Evolutionary conservation across 2,797 vertebrate genomes (phyloP).

Genomic region (Semotilus atromaculatus): DNA sequence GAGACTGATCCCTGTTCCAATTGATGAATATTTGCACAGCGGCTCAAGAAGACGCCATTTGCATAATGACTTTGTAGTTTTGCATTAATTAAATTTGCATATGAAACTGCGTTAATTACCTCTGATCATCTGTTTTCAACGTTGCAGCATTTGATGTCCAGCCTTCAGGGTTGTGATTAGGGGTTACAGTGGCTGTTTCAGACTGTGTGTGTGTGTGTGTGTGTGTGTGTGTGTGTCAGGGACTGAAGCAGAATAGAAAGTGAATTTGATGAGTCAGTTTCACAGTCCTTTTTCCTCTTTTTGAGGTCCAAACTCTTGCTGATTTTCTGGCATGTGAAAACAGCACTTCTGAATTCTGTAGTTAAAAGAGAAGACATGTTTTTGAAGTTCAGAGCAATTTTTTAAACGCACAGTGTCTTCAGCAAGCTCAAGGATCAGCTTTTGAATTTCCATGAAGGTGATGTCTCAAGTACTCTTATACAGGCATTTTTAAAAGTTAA

Average conservation of each 20-base stretch:
- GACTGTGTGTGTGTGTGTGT: conserved; percentile 44
- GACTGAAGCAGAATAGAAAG: conserved; percentile 57
- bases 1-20: conserved; percentile 93
- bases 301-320: neutral
- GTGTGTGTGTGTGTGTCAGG: conserved; percentile 41
- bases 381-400: conserved; percentile 2
- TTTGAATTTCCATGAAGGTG: neutral
- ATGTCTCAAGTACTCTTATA: neutral
- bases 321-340: conserved; percentile 7
- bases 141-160: conserved; percentile 99
- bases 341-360: neutral
- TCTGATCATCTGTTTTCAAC: conserved; percentile 94
- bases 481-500: neutral
- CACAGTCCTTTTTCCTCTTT: conserved; percentile 19
- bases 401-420: neutral
- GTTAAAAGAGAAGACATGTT: conserved; percentile 26
- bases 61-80: conserved; percentile 99
- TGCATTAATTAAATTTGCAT: conserved; percentile 99
- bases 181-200: conserved; percentile 69
- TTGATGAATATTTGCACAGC: conserved; percentile 99
- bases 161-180: conserved; percentile 86
- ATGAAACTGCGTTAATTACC: conserved; percentile 99
- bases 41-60: conserved; percentile 99
- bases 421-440: conserved; percentile 4
- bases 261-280: conserved; percentile 55